Conservation (phyloP, 2,797 vertebrate species). For the Sebastes aleutianus region DNA sequence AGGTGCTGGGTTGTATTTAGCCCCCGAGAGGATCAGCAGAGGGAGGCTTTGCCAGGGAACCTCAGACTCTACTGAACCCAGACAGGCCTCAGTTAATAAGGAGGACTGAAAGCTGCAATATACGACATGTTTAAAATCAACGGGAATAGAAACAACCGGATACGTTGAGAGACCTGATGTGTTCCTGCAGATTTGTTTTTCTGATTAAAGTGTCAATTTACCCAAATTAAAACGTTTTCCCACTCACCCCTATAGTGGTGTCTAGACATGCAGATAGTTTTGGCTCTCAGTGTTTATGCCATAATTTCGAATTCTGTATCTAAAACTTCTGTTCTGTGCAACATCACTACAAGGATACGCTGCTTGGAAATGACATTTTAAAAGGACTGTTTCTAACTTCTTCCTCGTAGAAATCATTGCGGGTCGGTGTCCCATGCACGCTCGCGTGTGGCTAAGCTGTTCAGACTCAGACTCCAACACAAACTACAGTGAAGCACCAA, state of each 20-base stretch:
- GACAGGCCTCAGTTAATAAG: slow-evolving; percentile 31
- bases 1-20: slow-evolving; percentile 57
- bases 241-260: not conserved
- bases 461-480: too few relatives aligned
- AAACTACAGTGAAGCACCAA: too few relatives aligned
- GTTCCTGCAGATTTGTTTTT: not conserved
- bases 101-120: slow-evolving; percentile 2
- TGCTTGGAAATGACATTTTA: not conserved
- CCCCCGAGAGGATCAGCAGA: slow-evolving; percentile 50
- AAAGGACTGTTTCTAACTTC: too few relatives aligned
- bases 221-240: not conserved
- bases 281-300: not conserved
- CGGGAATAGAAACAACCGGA: not conserved
- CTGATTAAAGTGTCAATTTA: not conserved
- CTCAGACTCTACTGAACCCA: slow-evolving; percentile 46
- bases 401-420: too few relatives aligned
- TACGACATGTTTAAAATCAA: not conserved
- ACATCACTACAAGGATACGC: not conserved
- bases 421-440: too few relatives aligned
- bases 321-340: not conserved
- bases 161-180: not conserved
- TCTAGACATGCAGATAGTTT: not conserved
- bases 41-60: slow-evolving; percentile 50
- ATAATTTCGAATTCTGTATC: not conserved
- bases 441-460: too few relatives aligned